Evolutionary conservation across 1,140 invertebrate genomes (phyloP), one percentile per base, ranked within the genome.

Genomic region (Pseudomyrmex flavicornis): DNA sequence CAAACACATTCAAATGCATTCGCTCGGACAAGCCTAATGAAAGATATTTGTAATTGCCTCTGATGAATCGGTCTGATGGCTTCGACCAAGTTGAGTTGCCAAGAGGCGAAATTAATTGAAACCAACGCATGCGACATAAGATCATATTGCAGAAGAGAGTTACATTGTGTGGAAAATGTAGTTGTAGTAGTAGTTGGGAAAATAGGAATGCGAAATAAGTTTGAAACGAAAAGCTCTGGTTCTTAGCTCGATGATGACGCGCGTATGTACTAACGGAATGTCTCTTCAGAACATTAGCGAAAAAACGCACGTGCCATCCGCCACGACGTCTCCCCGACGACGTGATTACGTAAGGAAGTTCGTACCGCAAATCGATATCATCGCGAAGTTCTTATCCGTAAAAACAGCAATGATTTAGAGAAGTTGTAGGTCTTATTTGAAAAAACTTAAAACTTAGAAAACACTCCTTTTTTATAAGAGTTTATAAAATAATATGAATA

Each of bases 101-200:
- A 88, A 72, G 50, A 80, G 50, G 69, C 68, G 72, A 77, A 88
- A 58, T 84, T 86, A 84, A 80, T 87, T 69, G 69, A 65, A 75
- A 58, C 2, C 15, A 17, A 13, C 10, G 44, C 20, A 17, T 26
- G 26, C 35, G 54, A n/a, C 12, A 2, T n/a, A 15, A 59, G 9
- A 62, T 48, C 69, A 13, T 65, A 17, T 65, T 46, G 5, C 35
- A 35, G 35, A 35, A 35, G 35, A 35, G 35, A 35, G 5, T 35
- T 35, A 35, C 35, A 35, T 35, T 35, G 35, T 35, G 35, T 35
- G 35, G 13, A 26, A 17, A 26, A 69, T 17, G 52, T 20, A 48
- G 35, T 69, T 22, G 20, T 69, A 69, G 52, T 20, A 48, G 35
- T 69, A 46, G 20, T 70, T 58, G 5, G 35, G 35, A 22, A 17